Percentiles rank a stretch among this genome's conserved stretches.
phyloP scores from a whole-genome alignment of 2,113 vertebrate genomes.

The Neotoma lepida region DNA sequence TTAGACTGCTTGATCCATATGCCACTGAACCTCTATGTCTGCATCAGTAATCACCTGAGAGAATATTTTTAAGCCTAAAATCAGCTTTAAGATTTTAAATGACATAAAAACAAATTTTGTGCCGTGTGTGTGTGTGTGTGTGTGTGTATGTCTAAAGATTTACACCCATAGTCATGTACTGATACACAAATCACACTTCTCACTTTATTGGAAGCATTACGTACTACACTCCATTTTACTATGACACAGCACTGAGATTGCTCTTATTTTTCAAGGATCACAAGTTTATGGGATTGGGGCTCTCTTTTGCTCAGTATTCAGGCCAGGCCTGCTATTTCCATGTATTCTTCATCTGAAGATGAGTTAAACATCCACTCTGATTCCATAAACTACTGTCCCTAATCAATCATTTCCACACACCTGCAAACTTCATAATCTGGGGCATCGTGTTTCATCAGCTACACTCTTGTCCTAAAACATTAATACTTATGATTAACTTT shows the following conservation, averaged over 20 bases:
- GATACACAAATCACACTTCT: not conserved
- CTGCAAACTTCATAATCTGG: not conserved
- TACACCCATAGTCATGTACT: not conserved
- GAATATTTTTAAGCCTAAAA: not conserved
- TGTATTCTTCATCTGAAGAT: conserved; percentile 5
- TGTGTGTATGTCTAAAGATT: fast-evolving
- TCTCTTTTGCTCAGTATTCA: not conserved
- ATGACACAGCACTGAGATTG: not conserved
- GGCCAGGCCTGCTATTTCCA: not conserved
- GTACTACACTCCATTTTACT: not conserved
- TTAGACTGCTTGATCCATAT: not conserved
- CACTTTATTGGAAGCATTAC: not conserved
- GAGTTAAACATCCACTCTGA: not conserved
- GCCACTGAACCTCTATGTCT: not conserved
- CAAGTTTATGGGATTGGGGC: not conserved
- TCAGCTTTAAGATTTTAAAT: conserved; percentile 19
- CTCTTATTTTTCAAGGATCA: not conserved
- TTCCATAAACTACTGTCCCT: not conserved
- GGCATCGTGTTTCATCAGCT: not conserved
- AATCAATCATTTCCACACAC: not conserved
- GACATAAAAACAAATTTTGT: not conserved
- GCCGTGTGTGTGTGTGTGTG: fast-evolving
- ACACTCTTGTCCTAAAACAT: not conserved
- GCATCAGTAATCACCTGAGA: not conserved
- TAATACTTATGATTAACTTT: not conserved